Evolutionary conservation across 2,113 vertebrate genomes (phyloP).

Genomic region (Dascyllus trimaculatus): DNA sequence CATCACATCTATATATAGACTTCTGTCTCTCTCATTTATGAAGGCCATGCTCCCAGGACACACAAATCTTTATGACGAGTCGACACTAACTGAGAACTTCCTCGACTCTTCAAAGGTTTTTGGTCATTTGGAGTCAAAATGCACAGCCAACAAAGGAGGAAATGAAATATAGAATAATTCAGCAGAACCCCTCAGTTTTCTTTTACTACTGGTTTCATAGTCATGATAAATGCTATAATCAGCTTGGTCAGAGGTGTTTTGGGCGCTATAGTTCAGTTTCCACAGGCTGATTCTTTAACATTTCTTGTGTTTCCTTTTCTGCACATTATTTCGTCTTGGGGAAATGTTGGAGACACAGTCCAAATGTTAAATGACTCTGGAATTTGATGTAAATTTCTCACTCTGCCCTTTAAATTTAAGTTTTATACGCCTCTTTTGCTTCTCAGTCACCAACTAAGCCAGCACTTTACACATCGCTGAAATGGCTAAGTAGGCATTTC

Average conservation of each 20-base stretch:
- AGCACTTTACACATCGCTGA: background rate
- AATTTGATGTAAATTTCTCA: background rate
- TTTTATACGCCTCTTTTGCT: background rate
- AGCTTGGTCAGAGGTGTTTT: no score
- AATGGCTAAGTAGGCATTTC: no score
- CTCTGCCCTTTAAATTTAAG: background rate
- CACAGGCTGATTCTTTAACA: no score
- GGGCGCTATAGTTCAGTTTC: no score
- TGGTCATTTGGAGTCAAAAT: constrained; percentile 1
- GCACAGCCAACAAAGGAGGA: background rate
- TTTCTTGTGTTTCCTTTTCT: background rate
- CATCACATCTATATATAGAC: constrained; percentile 49
- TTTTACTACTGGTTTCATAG: background rate
- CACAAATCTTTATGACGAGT: constrained; percentile 28
- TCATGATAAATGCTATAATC: no score
- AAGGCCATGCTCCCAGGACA: constrained; percentile 19
- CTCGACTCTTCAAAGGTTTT: background rate
- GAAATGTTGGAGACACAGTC: background rate
- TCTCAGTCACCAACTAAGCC: constrained; percentile 2
- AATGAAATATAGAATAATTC: background rate
- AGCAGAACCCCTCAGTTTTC: background rate
- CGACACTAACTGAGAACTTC: constrained; percentile 1
- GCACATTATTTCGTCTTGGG: background rate
- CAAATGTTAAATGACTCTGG: background rate
- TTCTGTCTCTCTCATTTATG: constrained; percentile 29